phyloP scores from a whole-genome alignment of 1,140 invertebrate species.

The Philopotamus ludificatus region DNA sequence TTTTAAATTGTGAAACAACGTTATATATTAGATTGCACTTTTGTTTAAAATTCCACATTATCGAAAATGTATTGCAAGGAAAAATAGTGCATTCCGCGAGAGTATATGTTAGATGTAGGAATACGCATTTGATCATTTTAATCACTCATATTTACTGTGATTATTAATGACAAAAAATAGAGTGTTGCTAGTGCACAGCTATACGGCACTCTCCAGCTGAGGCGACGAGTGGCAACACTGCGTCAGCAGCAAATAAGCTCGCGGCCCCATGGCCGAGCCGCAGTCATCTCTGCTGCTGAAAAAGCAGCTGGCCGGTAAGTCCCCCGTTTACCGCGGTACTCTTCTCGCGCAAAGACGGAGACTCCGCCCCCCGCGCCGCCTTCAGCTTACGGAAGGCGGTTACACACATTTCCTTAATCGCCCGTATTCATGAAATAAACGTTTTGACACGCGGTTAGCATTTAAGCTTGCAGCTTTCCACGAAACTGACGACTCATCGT shows the following conservation, averaged over 20 bases:
- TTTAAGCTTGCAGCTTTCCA: too few relatives aligned
- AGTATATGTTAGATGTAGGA: background rate
- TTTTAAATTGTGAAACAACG: too few relatives aligned
- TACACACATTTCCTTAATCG: too few relatives aligned
- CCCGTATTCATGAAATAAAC: too few relatives aligned
- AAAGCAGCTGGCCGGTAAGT: slow-evolving; percentile 90
- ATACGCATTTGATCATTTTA: background rate
- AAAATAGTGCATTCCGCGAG: too few relatives aligned
- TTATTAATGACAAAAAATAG: background rate
- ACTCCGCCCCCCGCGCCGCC: background rate
- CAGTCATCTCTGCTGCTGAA: slow-evolving; percentile 91
- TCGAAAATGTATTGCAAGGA: too few relatives aligned
- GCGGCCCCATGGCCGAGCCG: slow-evolving; percentile 77
- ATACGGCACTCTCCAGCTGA: too few relatives aligned
- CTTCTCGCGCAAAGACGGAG: background rate
- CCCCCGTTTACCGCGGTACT: slow-evolving; percentile 26
- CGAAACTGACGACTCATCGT: too few relatives aligned
- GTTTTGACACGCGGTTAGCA: too few relatives aligned
- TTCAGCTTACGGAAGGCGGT: background rate
- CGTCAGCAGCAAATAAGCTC: background rate
- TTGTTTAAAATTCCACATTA: too few relatives aligned
- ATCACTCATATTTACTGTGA: background rate
- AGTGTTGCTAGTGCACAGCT: background rate
- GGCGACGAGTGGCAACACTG: background rate
- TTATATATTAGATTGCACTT: too few relatives aligned